Base-by-base conservation (phyloP, 2,113 vertebrate species). In the Laterallus jamaicensis region DNA sequence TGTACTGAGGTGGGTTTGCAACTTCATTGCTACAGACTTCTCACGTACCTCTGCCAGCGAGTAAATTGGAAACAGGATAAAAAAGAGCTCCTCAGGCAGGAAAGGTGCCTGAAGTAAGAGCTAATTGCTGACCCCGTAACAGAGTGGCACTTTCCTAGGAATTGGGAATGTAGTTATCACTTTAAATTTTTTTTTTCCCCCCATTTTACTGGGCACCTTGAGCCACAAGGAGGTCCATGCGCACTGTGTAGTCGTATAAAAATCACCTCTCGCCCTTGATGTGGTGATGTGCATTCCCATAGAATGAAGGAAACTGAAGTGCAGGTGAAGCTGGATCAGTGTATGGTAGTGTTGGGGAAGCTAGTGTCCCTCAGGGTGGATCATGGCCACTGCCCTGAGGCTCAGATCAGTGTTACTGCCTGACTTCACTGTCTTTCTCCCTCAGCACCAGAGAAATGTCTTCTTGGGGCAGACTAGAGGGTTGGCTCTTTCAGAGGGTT, bases 1-100 rank as follows among this genome's bases (percentile, higher is more conserved):
- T 90, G 55, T 91, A 85, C 67, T 3, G 13, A 82, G 7, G 16
- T 62, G 71, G 47, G 59, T 67, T 92, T 91, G 83, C 81, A 86
- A 4, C 83, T 92, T 79, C 37, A 10, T 71, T 93, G 80, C 77
- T 58, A 21, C 54, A 79, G 91, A 62, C n/a, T 92, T 76, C 76
- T 94, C 3, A 1, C 0, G 11, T 55, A 76, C 86, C 62, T 94
- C 81, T 91, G 94, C 88, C 77, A 59, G 74, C 0, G 8, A 47
- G 50, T 77, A 82, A 96, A 94, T 92, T 87, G 81, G 83, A 76
- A 91, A 63, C 67, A 85, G 88, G 74, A 40, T 82, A 11, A 92
- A 89, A 92, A 86, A 1, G 15, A 63, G 54, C 47, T 91, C 83
- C 74, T 74, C 12, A 35, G 86, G 40, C 70, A 87, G 78, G 62